Evolutionary conservation across 2,113 vertebrate genomes (phyloP).

Genomic region (Rana temporaria): DNA sequence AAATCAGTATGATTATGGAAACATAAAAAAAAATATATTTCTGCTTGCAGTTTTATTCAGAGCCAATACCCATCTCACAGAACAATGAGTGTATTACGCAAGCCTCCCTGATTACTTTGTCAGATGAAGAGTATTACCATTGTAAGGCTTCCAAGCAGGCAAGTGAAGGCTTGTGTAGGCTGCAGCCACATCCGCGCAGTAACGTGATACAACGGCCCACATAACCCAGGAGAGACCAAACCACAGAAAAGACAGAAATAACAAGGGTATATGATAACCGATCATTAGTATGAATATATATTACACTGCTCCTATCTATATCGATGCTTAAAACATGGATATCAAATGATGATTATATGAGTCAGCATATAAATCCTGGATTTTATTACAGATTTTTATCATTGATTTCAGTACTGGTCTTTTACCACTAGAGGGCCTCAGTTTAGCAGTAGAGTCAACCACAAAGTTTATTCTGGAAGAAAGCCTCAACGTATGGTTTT

Average conservation of each 20-base stretch:
- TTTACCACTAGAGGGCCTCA: no score
- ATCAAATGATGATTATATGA: no score
- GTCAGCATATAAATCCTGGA: no score
- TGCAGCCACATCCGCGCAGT: conserved; percentile 39
- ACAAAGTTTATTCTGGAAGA: no score
- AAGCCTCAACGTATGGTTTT: no score
- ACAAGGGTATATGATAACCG: background rate
- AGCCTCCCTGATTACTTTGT: conserved; percentile 48
- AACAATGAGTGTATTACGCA: conserved; percentile 51
- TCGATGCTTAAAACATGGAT: no score
- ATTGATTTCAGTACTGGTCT: no score
- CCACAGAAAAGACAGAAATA: conserved; percentile 38
- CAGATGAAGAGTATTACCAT: conserved; percentile 48
- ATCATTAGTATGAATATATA: background rate
- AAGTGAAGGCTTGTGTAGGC: conserved; percentile 50
- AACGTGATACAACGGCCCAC: conserved; percentile 40
- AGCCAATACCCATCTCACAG: background rate
- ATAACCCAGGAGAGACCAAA: conserved; percentile 38
- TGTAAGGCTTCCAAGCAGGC: conserved; percentile 31
- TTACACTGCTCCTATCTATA: no score
- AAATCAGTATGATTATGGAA: background rate
- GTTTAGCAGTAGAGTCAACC: no score
- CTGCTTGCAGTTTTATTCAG: conserved; percentile 33
- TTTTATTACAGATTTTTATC: no score
- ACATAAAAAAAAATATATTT: background rate